A percentile compares a stretch with the other conserved stretches of the same genome.
phyloP scores from a whole-genome alignment of 2,797 vertebrate species.

The Threskiornis aethiopicus region DNA sequence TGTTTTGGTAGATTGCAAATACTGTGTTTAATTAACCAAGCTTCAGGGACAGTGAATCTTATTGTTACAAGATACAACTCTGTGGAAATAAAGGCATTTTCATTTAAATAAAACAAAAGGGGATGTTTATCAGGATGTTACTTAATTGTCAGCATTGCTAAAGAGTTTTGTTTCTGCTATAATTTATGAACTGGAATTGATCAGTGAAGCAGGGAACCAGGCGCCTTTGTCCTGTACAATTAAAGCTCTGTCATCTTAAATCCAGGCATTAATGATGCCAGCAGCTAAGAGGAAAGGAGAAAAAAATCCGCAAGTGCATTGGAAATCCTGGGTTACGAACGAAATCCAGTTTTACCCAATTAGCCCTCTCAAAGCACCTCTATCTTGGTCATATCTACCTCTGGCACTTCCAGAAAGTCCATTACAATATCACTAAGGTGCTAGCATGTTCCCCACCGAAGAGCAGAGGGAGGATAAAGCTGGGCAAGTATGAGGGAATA shows the following conservation, averaged over 20 bases:
- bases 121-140: conserved; percentile 69
- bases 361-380: not conserved
- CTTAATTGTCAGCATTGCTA: conserved; percentile 64
- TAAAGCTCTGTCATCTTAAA: conserved; percentile 45
- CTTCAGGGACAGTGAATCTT: conserved; percentile 67
- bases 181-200: conserved; percentile 59
- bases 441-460: not conserved
- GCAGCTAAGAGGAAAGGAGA: not conserved
- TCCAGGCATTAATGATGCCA: conserved; percentile 7
- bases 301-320: not conserved
- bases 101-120: conserved; percentile 71
- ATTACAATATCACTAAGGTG: not conserved
- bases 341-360: not conserved
- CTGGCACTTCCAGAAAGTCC: not conserved
- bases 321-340: not conserved
- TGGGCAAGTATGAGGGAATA: not conserved
- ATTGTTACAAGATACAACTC: conserved; percentile 63
- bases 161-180: conserved; percentile 55
- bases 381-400: not conserved
- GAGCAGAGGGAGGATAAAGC: not conserved
- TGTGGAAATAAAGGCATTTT: conserved; percentile 65
- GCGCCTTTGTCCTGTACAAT: conserved; percentile 26
- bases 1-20: conserved; percentile 69
- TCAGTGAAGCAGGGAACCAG: conserved; percentile 24
- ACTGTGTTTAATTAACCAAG: conserved; percentile 71